Conservation (phyloP, 1,140 invertebrate genomes). For the Battus philenor region DNA sequence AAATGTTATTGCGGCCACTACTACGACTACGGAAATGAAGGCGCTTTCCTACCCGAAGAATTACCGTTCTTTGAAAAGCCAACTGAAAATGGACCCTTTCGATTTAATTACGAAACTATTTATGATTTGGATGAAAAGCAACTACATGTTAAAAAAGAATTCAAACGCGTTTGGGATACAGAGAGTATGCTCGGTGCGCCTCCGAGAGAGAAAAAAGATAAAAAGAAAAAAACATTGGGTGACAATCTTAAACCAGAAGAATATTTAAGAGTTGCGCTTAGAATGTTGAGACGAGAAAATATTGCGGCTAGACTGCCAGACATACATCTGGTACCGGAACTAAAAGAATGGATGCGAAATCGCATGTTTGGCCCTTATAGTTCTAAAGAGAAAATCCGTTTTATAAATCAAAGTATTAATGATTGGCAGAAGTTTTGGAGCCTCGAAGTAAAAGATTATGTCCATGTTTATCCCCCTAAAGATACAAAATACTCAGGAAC, state of each 20-base stretch:
- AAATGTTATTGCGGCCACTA: conserved; percentile 58
- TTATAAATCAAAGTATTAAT: conserved; percentile 35
- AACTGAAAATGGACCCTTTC: conserved; percentile 29
- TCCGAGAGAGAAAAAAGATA: conserved; percentile 28
- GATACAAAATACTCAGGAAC: conserved; percentile 32
- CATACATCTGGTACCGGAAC: conserved; percentile 50
- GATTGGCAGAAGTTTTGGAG: conserved; percentile 41
- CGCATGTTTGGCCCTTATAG: conserved; percentile 47
- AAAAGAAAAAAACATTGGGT: conserved; percentile 49
- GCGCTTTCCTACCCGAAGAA: conserved; percentile 40
- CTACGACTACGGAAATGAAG: conserved; percentile 58
- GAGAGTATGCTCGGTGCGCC: conserved; percentile 50
- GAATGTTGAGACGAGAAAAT: conserved; percentile 42
- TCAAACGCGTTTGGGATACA: conserved; percentile 58
- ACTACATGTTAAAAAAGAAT: conserved; percentile 46
- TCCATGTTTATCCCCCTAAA: conserved; percentile 36
- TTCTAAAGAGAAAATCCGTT: conserved; percentile 27
- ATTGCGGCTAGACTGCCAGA: conserved; percentile 56
- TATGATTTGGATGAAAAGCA: conserved; percentile 48
- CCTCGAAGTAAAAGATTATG: conserved; percentile 35
- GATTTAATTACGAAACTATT: conserved; percentile 59
- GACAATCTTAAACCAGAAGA: conserved; percentile 45
- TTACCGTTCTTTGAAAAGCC: conserved; percentile 51
- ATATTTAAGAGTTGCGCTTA: conserved; percentile 53
- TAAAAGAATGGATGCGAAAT: conserved; percentile 61